These are phyloP conservation scores for Drosophila fulvimacula DNA, from an alignment of 2,888 invertebrate genomes.

Conservation along the genomic window DNA sequence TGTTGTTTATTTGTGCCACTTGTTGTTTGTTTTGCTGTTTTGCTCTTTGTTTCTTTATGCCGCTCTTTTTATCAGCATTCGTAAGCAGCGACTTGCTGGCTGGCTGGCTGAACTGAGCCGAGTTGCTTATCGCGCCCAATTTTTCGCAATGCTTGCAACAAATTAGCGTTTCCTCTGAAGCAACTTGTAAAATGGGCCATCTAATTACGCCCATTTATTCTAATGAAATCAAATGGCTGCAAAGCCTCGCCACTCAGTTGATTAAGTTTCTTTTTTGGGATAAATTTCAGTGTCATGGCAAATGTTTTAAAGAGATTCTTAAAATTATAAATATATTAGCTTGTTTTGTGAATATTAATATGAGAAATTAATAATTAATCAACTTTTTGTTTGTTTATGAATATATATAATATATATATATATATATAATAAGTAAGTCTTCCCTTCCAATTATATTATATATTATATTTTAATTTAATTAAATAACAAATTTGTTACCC, in stretches of 20 bases:
- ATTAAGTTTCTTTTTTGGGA: background rate
- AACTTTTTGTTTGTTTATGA: too few relatives aligned
- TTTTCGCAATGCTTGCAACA: slow-evolving; percentile 72
- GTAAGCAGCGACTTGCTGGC: slow-evolving; percentile 26
- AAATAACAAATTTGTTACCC: too few relatives aligned
- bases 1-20: slow-evolving; percentile 62
- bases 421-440: too few relatives aligned
- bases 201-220: slow-evolving; percentile 36
- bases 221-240: slow-evolving; percentile 17
- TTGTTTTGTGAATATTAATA: too few relatives aligned
- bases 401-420: too few relatives aligned
- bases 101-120: slow-evolving; percentile 4
- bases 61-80: slow-evolving; percentile 55
- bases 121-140: slow-evolving; percentile 63
- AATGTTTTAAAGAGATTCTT: background rate
- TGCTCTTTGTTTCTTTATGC: slow-evolving; percentile 30
- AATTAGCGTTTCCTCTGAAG: slow-evolving; percentile 69
- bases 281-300: slow-evolving; percentile 9
- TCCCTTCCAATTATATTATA: too few relatives aligned
- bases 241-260: slow-evolving; percentile 8
- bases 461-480: too few relatives aligned
- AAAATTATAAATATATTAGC: too few relatives aligned
- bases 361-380: too few relatives aligned
- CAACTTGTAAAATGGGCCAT: slow-evolving; percentile 44
- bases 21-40: slow-evolving; percentile 51